A percentile compares a stretch with the other conserved stretches of the same genome.
phyloP scores from a whole-genome alignment of 2,888 invertebrate species.

The Elmis aenea region DNA sequence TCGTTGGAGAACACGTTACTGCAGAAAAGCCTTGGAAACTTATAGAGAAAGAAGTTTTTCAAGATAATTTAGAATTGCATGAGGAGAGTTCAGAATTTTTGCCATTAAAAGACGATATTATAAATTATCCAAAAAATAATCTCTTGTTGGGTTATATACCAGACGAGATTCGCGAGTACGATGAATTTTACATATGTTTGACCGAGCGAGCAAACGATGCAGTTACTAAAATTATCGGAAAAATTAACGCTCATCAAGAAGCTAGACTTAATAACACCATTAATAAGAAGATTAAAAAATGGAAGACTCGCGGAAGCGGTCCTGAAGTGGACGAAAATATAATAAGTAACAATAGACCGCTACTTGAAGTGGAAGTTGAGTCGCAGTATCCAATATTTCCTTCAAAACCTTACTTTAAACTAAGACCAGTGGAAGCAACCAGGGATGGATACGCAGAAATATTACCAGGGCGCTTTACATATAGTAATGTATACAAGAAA shows the following conservation, averaged over 20 bases:
- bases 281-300: constrained; percentile 43
- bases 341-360: constrained; percentile 52
- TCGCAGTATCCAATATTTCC: constrained; percentile 54
- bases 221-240: constrained; percentile 50
- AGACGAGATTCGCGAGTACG: constrained; percentile 55
- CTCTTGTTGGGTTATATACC: constrained; percentile 64
- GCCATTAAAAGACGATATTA: constrained; percentile 42
- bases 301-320: constrained; percentile 63
- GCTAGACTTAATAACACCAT: constrained; percentile 22
- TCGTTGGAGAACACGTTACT: constrained; percentile 64
- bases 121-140: constrained; percentile 43
- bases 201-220: constrained; percentile 53
- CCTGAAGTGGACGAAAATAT: constrained; percentile 54
- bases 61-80: constrained; percentile 57
- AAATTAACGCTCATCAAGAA: constrained; percentile 53
- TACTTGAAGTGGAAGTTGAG: constrained; percentile 64
- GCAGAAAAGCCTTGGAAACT: constrained; percentile 71
- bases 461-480: constrained; percentile 54
- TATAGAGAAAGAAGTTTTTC: constrained; percentile 56
- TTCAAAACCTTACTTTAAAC: constrained; percentile 47
- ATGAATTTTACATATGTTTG: constrained; percentile 66
- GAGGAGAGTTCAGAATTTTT: constrained; percentile 51
- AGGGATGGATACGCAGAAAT: constrained; percentile 68
- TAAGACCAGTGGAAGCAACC: constrained; percentile 53
- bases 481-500: constrained; percentile 53